Conservation (phyloP, 2,797 vertebrate species). For the Semaprochilodus insignis region DNA sequence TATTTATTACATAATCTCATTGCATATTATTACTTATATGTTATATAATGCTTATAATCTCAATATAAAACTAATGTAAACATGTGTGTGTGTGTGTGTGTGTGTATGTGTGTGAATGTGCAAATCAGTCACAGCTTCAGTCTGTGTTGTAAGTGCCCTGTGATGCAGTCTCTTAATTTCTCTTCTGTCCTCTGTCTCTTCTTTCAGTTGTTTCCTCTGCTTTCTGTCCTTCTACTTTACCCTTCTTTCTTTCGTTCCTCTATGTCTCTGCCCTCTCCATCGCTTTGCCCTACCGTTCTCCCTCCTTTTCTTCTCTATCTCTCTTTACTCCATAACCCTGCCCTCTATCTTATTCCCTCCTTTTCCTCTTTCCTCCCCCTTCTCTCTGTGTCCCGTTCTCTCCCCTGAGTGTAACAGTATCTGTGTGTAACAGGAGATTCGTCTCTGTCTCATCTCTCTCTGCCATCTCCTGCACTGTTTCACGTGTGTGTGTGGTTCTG, state of each 20-base stretch:
- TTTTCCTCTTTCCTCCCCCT: not conserved
- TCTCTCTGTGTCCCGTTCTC: not conserved
- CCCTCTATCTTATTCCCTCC: not conserved
- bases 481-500: conserved; percentile 1
- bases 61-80: too few relatives aligned
- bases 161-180: conserved; percentile 7
- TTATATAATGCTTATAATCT: too few relatives aligned
- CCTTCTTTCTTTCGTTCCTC: too few relatives aligned
- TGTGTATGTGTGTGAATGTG: not conserved
- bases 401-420: conserved; percentile 38
- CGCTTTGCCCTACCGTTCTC: not conserved
- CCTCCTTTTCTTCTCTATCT: not conserved
- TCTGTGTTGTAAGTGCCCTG: not conserved
- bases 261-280: not conserved
- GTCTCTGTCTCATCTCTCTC: conserved; percentile 27
- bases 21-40: too few relatives aligned
- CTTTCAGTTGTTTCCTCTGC: too few relatives aligned
- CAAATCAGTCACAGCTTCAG: not conserved
- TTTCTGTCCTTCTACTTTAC: too few relatives aligned
- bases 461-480: conserved; percentile 11
- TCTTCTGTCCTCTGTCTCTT: not conserved
- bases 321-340: not conserved
- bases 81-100: not conserved
- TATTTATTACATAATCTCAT: too few relatives aligned
- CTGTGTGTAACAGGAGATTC: conserved; percentile 44